Percentiles rank a stretch among this genome's conserved stretches.
Conservation (phyloP, 1,140 invertebrate genomes). For the Grapholita molesta region DNA sequence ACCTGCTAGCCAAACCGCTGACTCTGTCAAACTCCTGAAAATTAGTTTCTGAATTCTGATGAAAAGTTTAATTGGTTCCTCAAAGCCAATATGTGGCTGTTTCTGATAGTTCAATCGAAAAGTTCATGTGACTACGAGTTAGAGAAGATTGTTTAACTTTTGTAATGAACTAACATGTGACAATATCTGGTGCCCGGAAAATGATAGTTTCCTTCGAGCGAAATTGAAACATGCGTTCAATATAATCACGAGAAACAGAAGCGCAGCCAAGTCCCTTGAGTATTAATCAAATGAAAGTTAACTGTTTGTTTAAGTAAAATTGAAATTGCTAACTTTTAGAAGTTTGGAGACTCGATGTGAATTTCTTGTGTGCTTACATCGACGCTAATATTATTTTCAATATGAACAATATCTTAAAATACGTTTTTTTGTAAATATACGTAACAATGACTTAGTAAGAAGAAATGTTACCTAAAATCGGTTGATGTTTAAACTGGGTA, state of each 20-base stretch:
- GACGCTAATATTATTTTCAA: neutral
- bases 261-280: neutral
- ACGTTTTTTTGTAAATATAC: neutral
- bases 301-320: neutral
- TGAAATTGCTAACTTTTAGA: neutral
- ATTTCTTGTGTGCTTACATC: neutral
- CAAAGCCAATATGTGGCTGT: slow-evolving; percentile 62
- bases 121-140: slow-evolving; percentile 43
- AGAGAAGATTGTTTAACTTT: slow-evolving; percentile 34
- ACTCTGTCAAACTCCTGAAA: slow-evolving; percentile 72
- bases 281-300: neutral
- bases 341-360: neutral
- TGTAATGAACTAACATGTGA: slow-evolving; percentile 26
- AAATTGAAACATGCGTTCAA: neutral
- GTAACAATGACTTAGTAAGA: neutral
- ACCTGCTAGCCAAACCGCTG: slow-evolving; percentile 57
- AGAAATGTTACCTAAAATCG: neutral
- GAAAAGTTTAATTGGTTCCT: slow-evolving; percentile 75
- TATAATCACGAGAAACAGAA: neutral
- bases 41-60: slow-evolving; percentile 71
- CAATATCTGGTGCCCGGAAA: slow-evolving; percentile 1
- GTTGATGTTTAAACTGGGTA: neutral
- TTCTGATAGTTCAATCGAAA: slow-evolving; percentile 53
- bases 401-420: neutral
- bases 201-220: neutral